A percentile compares a stretch with the other conserved stretches of the same genome.
phyloP scores from a whole-genome alignment of 2,113 vertebrate species.

The Gymnarchus niloticus region DNA sequence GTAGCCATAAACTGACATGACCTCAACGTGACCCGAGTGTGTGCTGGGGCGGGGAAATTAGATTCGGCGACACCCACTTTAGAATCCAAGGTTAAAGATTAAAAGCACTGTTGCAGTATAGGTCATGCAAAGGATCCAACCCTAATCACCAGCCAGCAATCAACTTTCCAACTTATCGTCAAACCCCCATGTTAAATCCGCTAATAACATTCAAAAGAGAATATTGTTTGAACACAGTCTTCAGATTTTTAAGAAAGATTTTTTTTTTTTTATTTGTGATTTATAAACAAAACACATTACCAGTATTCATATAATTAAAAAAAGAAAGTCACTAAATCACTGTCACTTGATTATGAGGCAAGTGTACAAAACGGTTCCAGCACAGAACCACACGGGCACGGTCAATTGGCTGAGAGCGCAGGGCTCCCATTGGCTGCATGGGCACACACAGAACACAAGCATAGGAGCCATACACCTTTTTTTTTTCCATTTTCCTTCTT shows the following conservation, averaged over 20 bases:
- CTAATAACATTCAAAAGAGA: neutral
- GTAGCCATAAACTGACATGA: neutral
- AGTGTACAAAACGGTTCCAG: slow-evolving; percentile 66
- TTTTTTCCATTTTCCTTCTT: slow-evolving; percentile 30
- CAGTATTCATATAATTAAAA: slow-evolving; percentile 64
- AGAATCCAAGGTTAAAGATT: neutral
- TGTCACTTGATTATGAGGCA: slow-evolving; percentile 64
- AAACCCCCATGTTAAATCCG: neutral
- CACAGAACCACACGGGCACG: slow-evolving; percentile 63
- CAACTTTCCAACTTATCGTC: neutral
- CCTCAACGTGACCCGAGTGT: neutral
- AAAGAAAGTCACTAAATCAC: slow-evolving; percentile 61
- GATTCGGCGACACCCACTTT: neutral
- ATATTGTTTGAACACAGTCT: neutral
- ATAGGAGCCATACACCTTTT: slow-evolving; percentile 59
- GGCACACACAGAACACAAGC: slow-evolving; percentile 71
- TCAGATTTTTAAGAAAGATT: slow-evolving; percentile 66
- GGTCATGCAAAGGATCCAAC: neutral
- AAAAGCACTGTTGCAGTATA: neutral
- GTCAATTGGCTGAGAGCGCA: slow-evolving; percentile 46
- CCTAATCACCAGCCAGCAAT: neutral
- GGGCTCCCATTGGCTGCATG: slow-evolving; percentile 50
- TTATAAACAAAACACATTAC: slow-evolving; percentile 74
- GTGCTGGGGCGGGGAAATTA: neutral
- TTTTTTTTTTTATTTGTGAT: slow-evolving; percentile 69